Conservation (phyloP, 2,113 vertebrate genomes). For the Cairina moschata region DNA sequence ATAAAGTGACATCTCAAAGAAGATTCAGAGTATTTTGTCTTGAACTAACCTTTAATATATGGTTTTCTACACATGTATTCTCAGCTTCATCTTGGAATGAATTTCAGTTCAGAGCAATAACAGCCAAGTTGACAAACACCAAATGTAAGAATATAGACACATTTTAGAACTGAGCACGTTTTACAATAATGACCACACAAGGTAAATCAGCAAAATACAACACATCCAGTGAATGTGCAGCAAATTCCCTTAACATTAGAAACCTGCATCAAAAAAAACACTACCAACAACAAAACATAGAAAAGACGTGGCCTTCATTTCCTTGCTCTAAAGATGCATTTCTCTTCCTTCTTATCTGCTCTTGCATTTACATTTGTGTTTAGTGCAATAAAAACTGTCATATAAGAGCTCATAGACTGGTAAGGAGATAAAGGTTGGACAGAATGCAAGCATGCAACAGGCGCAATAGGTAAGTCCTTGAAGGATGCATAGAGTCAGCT, state of each 20-base stretch:
- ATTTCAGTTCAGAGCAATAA: neutral
- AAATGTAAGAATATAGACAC: neutral
- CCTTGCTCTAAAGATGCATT: neutral
- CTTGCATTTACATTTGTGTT: neutral
- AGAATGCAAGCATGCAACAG: neutral
- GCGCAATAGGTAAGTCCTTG: neutral
- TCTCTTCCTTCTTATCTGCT: neutral
- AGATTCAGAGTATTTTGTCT: neutral
- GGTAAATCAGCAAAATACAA: neutral
- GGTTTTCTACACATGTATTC: neutral
- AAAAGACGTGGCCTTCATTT: neutral
- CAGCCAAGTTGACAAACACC: neutral
- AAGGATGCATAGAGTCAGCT: neutral
- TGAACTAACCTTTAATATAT: neutral
- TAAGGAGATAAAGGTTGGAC: neutral
- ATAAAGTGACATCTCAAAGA: constrained; percentile 4
- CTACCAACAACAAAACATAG: neutral
- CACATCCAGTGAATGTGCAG: neutral
- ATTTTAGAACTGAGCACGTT: neutral
- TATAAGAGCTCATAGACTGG: neutral
- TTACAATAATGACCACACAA: neutral
- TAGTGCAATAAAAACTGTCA: neutral
- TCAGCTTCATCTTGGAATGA: neutral
- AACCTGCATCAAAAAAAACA: neutral
- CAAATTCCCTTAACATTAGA: neutral